These are phyloP conservation scores for Clarias gariepinus DNA, from an alignment of 2,113 vertebrate species.

Conservation along the genomic window DNA sequence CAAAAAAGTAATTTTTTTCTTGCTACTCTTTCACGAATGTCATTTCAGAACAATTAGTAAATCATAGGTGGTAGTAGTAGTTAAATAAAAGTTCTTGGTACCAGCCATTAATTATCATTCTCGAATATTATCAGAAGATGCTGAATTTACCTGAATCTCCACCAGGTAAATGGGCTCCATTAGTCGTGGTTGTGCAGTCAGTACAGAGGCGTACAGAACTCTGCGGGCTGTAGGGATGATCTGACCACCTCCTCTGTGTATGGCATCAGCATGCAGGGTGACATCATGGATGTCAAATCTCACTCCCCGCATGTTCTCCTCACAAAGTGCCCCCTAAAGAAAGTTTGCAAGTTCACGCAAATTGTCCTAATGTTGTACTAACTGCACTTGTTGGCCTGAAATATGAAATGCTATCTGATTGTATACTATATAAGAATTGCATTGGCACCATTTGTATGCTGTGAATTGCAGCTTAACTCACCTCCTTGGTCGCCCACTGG, in stretches of 20 bases:
- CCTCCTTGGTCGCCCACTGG: constrained; percentile 70
- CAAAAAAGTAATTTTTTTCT: too few relatives aligned
- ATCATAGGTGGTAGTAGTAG: neutral
- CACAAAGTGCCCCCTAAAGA: constrained; percentile 63
- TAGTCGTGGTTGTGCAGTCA: constrained; percentile 63
- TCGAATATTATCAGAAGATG: neutral
- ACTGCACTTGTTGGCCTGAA: neutral
- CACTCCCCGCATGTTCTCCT: constrained; percentile 64
- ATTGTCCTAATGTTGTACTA: neutral
- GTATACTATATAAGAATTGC: neutral
- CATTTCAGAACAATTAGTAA: neutral
- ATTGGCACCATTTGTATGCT: neutral
- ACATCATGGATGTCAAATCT: constrained; percentile 65
- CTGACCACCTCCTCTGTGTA: constrained; percentile 64
- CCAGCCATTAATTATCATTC: neutral
- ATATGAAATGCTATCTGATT: neutral
- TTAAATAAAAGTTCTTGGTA: neutral
- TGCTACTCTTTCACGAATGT: too few relatives aligned
- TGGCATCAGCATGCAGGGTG: constrained; percentile 62
- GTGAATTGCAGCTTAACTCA: constrained; percentile 30
- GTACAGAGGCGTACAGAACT: constrained; percentile 59
- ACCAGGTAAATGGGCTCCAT: constrained; percentile 68
- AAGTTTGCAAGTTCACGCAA: neutral
- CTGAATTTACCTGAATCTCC: constrained; percentile 65
- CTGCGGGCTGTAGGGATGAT: constrained; percentile 65